Evolutionary conservation across 2,113 vertebrate genomes (phyloP).

Genomic region (Micronycteris hirsuta): DNA sequence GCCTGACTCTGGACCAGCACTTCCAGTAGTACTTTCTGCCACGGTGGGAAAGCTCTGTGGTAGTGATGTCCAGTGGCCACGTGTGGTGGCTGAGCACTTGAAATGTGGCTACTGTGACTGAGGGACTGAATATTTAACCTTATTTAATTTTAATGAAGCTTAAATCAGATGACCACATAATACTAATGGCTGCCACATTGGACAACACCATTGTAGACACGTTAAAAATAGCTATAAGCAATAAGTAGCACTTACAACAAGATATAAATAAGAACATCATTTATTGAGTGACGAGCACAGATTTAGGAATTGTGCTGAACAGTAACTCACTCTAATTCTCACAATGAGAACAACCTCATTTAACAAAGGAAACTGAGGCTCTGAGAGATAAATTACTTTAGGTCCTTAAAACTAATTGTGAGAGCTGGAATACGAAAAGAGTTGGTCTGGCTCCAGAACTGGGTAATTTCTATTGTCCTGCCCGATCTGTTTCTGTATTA

Average conservation of each 20-base stretch:
- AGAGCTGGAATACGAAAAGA: neutral
- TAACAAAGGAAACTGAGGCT: neutral
- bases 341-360: neutral
- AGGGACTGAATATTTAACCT: neutral
- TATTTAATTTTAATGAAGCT: constrained; percentile 12
- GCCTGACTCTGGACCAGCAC: neutral
- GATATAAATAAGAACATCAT: neutral
- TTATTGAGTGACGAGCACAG: neutral
- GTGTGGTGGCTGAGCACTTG: neutral
- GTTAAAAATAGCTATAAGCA: neutral
- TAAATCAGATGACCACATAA: neutral
- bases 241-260: neutral
- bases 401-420: neutral
- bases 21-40: neutral
- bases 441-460: neutral
- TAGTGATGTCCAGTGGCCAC: neutral
- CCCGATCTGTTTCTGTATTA: neutral
- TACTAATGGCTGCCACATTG: neutral
- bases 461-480: neutral
- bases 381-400: neutral
- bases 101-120: neutral
- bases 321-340: neutral
- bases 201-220: neutral
- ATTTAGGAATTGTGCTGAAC: neutral
- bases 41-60: neutral